phyloP scores from a whole-genome alignment of 2,113 vertebrate species.

The Ptyas mucosa region DNA sequence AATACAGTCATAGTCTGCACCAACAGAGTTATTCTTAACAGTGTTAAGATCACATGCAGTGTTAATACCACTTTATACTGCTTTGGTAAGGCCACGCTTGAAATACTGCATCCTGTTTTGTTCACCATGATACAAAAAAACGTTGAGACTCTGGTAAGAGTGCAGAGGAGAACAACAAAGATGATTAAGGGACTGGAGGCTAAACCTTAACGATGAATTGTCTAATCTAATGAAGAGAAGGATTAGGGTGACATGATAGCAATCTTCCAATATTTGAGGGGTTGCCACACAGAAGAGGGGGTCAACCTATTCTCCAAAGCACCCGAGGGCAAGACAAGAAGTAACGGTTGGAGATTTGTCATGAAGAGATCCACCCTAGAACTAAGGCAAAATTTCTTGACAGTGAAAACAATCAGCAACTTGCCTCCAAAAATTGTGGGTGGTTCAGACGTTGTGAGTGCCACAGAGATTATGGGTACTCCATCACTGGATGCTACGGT shows the following conservation, averaged over 20 bases:
- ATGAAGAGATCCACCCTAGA: no score
- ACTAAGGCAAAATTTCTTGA: no score
- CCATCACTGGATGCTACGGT: no score
- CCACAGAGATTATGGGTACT: no score
- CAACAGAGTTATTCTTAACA: neutral
- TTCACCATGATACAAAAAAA: neutral
- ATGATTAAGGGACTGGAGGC: neutral
- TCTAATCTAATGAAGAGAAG: neutral
- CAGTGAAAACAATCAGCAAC: no score
- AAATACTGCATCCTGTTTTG: neutral
- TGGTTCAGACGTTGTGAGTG: no score
- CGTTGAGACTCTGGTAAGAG: neutral
- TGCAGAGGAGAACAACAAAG: neutral
- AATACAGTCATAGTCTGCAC: neutral
- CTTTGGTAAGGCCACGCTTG: neutral
- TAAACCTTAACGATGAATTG: neutral
- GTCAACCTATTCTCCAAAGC: neutral
- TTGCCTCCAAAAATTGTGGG: no score
- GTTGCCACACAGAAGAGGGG: neutral
- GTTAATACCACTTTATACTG: neutral
- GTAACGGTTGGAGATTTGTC: no score
- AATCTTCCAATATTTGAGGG: neutral
- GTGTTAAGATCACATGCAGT: neutral
- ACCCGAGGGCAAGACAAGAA: neutral
- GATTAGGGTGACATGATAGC: neutral